Evolutionary conservation across 2,113 vertebrate species (phyloP).

Genomic region (Numida meleagris): DNA sequence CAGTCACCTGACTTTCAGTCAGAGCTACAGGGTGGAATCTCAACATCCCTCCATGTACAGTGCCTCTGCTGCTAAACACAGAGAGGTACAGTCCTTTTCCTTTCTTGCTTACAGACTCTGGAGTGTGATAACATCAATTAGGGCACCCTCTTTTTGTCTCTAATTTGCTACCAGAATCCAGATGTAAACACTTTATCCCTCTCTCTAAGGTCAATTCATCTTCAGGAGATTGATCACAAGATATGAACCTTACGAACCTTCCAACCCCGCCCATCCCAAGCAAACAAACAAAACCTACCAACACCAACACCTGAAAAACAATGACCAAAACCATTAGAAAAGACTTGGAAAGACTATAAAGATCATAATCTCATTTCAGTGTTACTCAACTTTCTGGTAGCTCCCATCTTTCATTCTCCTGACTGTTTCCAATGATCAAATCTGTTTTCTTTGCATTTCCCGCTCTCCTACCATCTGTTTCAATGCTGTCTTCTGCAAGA

Average conservation of each 20-base stretch:
- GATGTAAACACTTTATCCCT: conserved; percentile 3
- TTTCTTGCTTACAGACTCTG: background rate
- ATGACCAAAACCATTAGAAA: conserved; percentile 15
- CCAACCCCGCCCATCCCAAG: background rate
- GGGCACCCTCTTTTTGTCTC: background rate
- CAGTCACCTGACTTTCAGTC: conserved; percentile 5
- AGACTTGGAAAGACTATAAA: conserved; percentile 3
- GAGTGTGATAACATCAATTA: background rate
- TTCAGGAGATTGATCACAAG: background rate
- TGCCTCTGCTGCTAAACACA: background rate
- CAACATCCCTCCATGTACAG: background rate
- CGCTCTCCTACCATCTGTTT: background rate
- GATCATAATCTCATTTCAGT: conserved; percentile 30
- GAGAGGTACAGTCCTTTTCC: background rate
- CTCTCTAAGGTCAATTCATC: background rate
- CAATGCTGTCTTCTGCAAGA: background rate
- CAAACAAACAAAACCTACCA: background rate
- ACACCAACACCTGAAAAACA: background rate
- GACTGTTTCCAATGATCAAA: background rate
- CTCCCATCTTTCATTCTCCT: conserved; percentile 5
- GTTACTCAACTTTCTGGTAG: conserved; percentile 10
- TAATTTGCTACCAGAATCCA: background rate
- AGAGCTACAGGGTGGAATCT: background rate
- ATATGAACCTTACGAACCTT: background rate
- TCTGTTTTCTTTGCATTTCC: background rate